Evolutionary conservation across 2,113 vertebrate species (phyloP).

Genomic region (Burhinus bistriatus): DNA sequence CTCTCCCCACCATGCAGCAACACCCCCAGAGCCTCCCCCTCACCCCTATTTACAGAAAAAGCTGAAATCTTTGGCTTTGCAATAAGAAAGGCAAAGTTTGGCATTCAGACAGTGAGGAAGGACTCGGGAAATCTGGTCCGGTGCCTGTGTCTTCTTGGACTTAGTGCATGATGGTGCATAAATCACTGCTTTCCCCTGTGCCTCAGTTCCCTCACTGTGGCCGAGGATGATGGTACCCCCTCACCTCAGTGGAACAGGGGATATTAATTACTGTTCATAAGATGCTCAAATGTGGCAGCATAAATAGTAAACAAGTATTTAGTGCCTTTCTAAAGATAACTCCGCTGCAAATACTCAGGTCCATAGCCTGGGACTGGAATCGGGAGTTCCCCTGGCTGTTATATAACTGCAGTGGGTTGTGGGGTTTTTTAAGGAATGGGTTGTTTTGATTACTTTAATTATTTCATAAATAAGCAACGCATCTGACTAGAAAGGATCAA

Average conservation of each 20-base stretch:
- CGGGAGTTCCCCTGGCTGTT: conserved; percentile 2
- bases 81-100: background rate
- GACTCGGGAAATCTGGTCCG: background rate
- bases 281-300: background rate
- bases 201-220: background rate
- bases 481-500: conserved; percentile 12
- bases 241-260: background rate
- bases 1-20: background rate
- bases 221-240: background rate
- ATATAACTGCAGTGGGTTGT: background rate
- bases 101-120: background rate
- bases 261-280: background rate
- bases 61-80: background rate
- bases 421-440: background rate
- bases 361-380: background rate
- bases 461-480: conserved; percentile 12
- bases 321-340: conserved; percentile 15
- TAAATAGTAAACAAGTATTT: conserved; percentile 5
- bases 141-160: background rate
- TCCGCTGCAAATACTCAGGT: background rate
- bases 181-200: background rate
- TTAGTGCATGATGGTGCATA: conserved; percentile 26
- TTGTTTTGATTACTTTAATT: conserved; percentile 15
- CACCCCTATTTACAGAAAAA: background rate
- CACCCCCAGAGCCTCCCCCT: background rate